phyloP scores from a whole-genome alignment of 1,140 invertebrate genomes.

The Drosophila nebulosa region DNA sequence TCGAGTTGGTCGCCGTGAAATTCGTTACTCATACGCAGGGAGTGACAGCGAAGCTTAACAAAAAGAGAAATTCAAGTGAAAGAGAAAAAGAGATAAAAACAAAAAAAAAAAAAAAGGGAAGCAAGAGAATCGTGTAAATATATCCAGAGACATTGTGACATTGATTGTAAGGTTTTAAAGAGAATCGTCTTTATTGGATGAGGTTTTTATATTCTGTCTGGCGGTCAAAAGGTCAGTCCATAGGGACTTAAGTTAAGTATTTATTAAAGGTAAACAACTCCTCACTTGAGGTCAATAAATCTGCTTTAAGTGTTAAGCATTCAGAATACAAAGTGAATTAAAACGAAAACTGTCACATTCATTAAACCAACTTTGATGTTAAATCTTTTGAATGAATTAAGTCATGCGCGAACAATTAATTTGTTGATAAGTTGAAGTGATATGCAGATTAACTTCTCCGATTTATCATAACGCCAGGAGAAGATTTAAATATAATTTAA shows the following conservation, averaged over 20 bases:
- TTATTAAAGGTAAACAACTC: background rate
- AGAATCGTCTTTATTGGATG: constrained; percentile 31
- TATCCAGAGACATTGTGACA: constrained; percentile 29
- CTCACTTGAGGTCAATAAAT: too few species aligned
- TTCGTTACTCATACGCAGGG: constrained; percentile 49
- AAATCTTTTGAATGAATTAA: too few species aligned
- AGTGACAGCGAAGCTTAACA: constrained; percentile 42
- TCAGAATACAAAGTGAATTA: background rate
- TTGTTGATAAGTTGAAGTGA: too few species aligned
- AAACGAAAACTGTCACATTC: too few species aligned
- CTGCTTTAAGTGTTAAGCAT: background rate
- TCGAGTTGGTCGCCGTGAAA: constrained; percentile 23
- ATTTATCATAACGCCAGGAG: too few species aligned
- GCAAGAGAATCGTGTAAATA: background rate
- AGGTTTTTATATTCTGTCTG: constrained; percentile 35
- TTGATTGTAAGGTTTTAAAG: constrained; percentile 24
- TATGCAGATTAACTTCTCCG: too few species aligned
- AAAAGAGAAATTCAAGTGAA: background rate
- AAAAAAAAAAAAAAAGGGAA: background rate
- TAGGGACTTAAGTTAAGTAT: background rate
- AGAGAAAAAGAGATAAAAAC: background rate
- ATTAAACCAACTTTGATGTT: too few species aligned
- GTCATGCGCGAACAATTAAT: too few species aligned
- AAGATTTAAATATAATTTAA: too few species aligned
- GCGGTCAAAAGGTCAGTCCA: constrained; percentile 19